These are phyloP conservation scores for Lateolabrax maculatus DNA, from an alignment of 2,797 vertebrate genomes.

Conservation along the genomic window DNA sequence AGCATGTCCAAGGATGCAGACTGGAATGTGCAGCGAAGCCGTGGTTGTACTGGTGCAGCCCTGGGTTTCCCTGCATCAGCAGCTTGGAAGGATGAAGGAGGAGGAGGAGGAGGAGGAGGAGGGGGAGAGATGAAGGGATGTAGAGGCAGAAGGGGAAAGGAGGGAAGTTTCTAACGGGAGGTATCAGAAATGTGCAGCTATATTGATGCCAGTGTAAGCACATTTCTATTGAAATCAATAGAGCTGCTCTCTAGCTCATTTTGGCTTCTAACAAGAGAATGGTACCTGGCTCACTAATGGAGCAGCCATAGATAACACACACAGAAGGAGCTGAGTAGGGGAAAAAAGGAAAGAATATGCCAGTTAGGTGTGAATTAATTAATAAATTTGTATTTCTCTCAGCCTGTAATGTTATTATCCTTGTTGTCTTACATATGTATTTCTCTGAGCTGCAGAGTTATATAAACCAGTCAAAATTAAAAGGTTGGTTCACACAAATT, in stretches of 20 bases:
- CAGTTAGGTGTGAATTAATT: conserved; percentile 21
- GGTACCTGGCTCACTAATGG: conserved; percentile 64
- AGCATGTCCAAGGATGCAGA: conserved; percentile 46
- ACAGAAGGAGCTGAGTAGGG: conserved; percentile 6
- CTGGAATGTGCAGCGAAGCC: conserved; percentile 48
- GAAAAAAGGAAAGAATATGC: not conserved
- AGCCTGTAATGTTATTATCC: conserved; percentile 1
- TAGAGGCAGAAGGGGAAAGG: conserved; percentile 43
- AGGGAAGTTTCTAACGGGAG: conserved; percentile 58
- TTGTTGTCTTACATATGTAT: conserved; percentile 30
- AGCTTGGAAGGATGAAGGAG: conserved; percentile 69
- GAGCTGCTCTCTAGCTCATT: conserved; percentile 68
- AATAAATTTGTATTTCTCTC: conserved; percentile 38
- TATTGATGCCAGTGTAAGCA: conserved; percentile 79
- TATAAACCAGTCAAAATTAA: not conserved
- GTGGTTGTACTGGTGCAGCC: conserved; percentile 62
- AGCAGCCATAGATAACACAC: conserved; percentile 49
- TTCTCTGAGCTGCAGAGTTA: conserved; percentile 24
- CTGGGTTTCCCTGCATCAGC: conserved; percentile 80
- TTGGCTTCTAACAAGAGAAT: conserved; percentile 66
- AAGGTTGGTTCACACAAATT: conserved; percentile 17
- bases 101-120: conserved; percentile 41
- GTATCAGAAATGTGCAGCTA: conserved; percentile 73
- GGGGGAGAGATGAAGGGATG: conserved; percentile 33
- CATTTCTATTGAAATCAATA: conserved; percentile 82